phyloP scores from a whole-genome alignment of 2,888 invertebrate species.

The Tetropium fuscum region DNA sequence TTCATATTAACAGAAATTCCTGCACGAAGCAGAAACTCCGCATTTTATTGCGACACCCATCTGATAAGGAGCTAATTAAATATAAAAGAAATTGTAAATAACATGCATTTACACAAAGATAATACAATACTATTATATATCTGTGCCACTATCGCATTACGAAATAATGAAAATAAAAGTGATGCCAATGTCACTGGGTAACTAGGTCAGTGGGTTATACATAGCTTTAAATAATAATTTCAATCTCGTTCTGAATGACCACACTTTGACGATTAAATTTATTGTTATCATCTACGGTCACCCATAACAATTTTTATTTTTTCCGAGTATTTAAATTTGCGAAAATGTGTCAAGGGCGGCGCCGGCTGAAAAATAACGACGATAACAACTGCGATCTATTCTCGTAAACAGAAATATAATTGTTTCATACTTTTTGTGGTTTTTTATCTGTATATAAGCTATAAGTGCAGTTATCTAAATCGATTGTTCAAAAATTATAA shows the following conservation, averaged over 20 bases:
- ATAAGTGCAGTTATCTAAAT: not conserved
- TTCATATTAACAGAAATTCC: too few species aligned
- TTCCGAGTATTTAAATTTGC: constrained; percentile 25
- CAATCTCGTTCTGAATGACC: constrained; percentile 29
- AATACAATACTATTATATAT: too few species aligned
- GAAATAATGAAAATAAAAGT: constrained; percentile 63
- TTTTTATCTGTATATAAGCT: constrained; percentile 4
- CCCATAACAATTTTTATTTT: constrained; percentile 20
- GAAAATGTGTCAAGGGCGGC: constrained; percentile 36
- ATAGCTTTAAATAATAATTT: constrained; percentile 26
- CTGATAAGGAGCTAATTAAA: too few species aligned
- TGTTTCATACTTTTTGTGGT: not conserved
- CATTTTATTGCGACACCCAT: too few species aligned
- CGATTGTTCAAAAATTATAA: not conserved
- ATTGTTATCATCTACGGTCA: constrained; percentile 23
- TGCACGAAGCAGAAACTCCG: too few species aligned
- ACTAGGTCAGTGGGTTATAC: constrained; percentile 74
- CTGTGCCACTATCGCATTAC: constrained; percentile 49
- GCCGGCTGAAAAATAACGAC: constrained; percentile 9
- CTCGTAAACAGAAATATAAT: not conserved
- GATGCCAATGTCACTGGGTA: constrained; percentile 71
- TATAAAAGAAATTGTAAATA: too few species aligned
- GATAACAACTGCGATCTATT: constrained; percentile 14
- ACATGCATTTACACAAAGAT: too few species aligned
- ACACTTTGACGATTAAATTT: constrained; percentile 29